Conservation (phyloP, 2,888 invertebrate genomes). For the Morpho helenor region DNA sequence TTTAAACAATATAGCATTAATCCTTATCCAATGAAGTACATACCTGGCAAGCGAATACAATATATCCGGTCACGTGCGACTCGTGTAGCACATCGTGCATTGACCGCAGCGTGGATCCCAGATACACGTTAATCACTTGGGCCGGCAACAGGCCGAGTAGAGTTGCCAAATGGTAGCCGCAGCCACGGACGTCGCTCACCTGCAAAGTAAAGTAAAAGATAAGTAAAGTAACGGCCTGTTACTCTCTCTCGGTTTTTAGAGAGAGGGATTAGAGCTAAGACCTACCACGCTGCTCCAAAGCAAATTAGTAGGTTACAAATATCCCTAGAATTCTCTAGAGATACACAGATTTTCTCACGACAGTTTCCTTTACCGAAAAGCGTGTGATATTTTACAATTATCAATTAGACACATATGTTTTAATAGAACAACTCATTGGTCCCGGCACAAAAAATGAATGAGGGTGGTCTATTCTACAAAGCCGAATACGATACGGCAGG, state of each 20-base stretch:
- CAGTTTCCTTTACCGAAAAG: no score
- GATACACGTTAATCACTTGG: slow-evolving; percentile 91
- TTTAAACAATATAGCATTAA: no score
- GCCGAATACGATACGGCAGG: no score
- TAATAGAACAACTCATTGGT: no score
- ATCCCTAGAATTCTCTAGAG: no score
- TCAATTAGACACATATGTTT: no score
- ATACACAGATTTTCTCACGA: no score
- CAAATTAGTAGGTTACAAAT: no score
- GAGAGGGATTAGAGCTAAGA: neutral
- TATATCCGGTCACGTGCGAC: slow-evolving; percentile 87
- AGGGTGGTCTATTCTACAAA: no score
- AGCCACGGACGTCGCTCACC: slow-evolving; percentile 88
- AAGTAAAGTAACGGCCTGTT: neutral
- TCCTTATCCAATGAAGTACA: neutral
- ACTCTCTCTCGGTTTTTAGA: neutral
- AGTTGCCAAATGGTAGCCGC: slow-evolving; percentile 89
- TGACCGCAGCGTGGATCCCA: slow-evolving; percentile 92
- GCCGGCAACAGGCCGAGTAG: slow-evolving; percentile 91
- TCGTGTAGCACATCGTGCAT: slow-evolving; percentile 94
- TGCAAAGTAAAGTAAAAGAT: slow-evolving; percentile 53
- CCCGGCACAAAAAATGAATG: no score
- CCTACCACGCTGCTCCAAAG: neutral
- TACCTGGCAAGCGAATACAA: slow-evolving; percentile 88
- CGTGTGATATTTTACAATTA: no score